Percentiles rank a stretch among this genome's conserved stretches.
Evolutionary conservation across 2,797 vertebrate species (phyloP).

Genomic region (Morelia viridis): DNA sequence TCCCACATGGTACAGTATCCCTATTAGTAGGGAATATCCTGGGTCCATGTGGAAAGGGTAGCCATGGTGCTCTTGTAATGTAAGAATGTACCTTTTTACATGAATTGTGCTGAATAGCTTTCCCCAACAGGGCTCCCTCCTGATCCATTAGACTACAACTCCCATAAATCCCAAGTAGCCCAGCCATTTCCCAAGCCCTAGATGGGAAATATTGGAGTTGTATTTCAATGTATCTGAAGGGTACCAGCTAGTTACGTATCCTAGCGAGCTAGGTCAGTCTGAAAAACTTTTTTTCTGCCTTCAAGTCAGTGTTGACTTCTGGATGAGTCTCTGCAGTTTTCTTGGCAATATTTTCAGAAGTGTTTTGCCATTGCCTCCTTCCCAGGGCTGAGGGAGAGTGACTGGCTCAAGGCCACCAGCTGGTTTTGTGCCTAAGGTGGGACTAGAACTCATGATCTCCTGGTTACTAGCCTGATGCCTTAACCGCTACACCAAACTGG

Average conservation of each 20-base stretch:
- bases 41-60: neutral
- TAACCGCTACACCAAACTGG: too few species aligned
- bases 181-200: neutral
- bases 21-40: neutral
- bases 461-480: too few species aligned
- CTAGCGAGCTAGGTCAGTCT: neutral
- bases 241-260: neutral
- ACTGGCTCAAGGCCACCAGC: too few species aligned
- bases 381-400: too few species aligned
- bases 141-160: neutral
- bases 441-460: too few species aligned
- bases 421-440: too few species aligned
- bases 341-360: too few species aligned
- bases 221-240: neutral
- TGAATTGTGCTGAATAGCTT: neutral
- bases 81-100: neutral
- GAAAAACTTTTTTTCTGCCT: neutral
- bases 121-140: neutral
- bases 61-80: neutral
- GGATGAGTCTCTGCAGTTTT: neutral
- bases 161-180: neutral
- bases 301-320: neutral
- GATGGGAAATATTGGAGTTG: neutral
- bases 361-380: too few species aligned
- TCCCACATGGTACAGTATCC: neutral